Base-by-base conservation (phyloP, 2,797 vertebrate species). In the Poeciliopsis turneri region DNA sequence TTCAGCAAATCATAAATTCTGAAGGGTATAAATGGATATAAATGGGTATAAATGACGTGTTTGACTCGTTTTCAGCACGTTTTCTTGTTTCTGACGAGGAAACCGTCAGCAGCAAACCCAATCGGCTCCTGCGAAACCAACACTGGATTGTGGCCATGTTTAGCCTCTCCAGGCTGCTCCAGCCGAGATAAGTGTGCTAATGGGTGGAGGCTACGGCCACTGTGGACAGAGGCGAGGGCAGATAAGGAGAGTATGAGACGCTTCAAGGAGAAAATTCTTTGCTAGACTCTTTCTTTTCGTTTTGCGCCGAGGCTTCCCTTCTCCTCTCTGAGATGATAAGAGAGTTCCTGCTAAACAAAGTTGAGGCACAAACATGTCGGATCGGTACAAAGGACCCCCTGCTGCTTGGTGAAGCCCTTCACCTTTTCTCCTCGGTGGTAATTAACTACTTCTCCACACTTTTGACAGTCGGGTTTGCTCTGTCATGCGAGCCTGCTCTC, bases 151-250 rank as follows among this genome's bases (percentile, higher is more conserved):
- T 28, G 39, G 41, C n/a, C n/a, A 23, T n/a, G 23, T 25, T 69
- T 25, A 43, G 39, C 13, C 43, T 70, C 68, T n/a, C 43, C 30
- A 2, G 76, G 85, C 82, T 83, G 61, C 79, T 84, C 41, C 75
- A 55, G 77, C 64, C 25, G 41, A 90, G 80, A 91, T 89, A 91
- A 86, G 81, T 46, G 71, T 71, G 36, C 78, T 89, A 88, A 91
- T 83, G 75, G 69, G 76, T 46, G 33, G 2, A 43, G 75, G 71
- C 75, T 80, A 33, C 66, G 77, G 79, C 33, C 71, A 41, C 68
- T 72, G 49, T 30, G 59, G 75, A 72, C 66, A 47, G 75, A 73
- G 46, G 59, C 25, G 43, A 43, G 46, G 75, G 75, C 30, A 86
- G 85, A 90, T 88, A 84, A 91, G 80, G 23, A 81, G 72, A 0